These are phyloP conservation scores for Hycleus cichorii DNA, from an alignment of 1,140 invertebrate genomes.

Conservation along the genomic window DNA sequence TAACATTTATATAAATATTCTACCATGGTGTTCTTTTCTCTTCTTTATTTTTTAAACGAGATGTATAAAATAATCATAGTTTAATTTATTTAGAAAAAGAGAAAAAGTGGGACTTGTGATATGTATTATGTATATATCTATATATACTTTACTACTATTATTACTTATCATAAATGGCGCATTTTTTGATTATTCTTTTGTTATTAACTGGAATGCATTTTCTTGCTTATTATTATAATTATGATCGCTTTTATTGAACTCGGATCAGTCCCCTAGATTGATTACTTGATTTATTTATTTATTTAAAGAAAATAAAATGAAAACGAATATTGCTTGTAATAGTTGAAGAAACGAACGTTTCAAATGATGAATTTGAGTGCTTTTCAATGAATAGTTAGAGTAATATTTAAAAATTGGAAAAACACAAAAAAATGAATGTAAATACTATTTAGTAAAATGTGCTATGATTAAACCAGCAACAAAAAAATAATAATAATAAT, in stretches of 20 bases:
- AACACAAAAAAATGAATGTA: conserved; percentile 26
- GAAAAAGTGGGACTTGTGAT: conserved; percentile 31
- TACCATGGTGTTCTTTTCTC: no score
- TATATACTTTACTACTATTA: no score
- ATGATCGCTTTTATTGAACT: no score
- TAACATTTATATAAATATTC: no score
- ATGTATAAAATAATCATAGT: no score
- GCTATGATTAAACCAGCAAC: conserved; percentile 9
- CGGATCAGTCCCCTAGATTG: conserved; percentile 5
- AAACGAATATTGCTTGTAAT: no score
- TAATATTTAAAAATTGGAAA: conserved; percentile 2
- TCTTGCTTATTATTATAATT: background rate
- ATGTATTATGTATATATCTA: conserved; percentile 31
- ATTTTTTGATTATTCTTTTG: conserved; percentile 31
- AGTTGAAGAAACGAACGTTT: background rate
- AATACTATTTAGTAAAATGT: conserved; percentile 28
- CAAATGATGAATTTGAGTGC: conserved; percentile 15
- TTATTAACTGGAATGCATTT: conserved; percentile 32
- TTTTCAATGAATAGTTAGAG: conserved; percentile 20
- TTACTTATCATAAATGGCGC: conserved; percentile 24
- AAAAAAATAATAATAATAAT: no score
- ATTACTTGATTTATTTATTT: no score
- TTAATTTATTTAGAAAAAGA: no score
- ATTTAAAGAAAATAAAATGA: no score
- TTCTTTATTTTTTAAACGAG: no score